A percentile compares a stretch with the other conserved stretches of the same genome.
Conservation (phyloP, 2,888 invertebrate species). For the Panopea generosa region DNA sequence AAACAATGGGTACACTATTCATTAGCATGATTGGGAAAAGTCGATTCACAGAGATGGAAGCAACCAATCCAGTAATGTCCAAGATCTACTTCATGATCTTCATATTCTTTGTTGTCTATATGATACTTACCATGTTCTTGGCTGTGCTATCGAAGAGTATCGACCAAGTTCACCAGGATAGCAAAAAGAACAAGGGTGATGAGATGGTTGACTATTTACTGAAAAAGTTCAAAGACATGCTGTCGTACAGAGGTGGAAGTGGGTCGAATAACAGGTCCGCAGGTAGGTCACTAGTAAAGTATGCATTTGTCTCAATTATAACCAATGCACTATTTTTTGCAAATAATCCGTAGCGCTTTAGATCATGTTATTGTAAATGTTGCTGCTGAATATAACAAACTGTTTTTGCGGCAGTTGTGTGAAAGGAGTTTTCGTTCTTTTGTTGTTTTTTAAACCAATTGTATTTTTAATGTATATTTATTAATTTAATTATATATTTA, state of each 20-base stretch:
- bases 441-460: too few species aligned
- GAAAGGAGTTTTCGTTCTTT: too few species aligned
- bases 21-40: slow-evolving; percentile 75
- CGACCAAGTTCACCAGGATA: slow-evolving; percentile 55
- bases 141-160: slow-evolving; percentile 73
- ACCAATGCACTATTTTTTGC: too few species aligned
- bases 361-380: too few species aligned
- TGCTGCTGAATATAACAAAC: too few species aligned
- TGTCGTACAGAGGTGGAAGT: slow-evolving; percentile 38
- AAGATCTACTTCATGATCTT: slow-evolving; percentile 73
- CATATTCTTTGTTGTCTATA: slow-evolving; percentile 71
- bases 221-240: slow-evolving; percentile 55
- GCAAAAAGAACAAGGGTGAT: slow-evolving; percentile 60
- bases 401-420: too few species aligned
- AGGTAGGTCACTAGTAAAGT: neutral
- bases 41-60: slow-evolving; percentile 67
- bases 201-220: slow-evolving; percentile 67
- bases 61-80: slow-evolving; percentile 64
- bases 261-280: neutral
- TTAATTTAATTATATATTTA: too few species aligned
- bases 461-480: too few species aligned
- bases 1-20: slow-evolving; percentile 69
- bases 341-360: too few species aligned
- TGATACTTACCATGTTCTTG: slow-evolving; percentile 74
- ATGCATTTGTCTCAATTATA: too few species aligned